phyloP scores from a whole-genome alignment of 53 echinoderm and acorn worm species.

The Temnopleurus reevesii region DNA sequence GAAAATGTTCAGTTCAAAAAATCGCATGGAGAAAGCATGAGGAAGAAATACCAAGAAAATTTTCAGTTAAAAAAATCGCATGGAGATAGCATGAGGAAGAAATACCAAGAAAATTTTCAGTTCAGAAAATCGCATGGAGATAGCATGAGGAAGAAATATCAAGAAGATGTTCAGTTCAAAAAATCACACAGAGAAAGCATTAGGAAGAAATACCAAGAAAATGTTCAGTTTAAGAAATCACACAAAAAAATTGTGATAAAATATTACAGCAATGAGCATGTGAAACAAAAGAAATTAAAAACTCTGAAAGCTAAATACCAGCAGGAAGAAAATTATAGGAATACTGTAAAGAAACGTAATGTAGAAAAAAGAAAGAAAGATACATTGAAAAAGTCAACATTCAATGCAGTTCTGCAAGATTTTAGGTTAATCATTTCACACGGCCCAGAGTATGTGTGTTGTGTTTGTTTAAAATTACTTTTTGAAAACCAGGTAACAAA shows the following conservation, averaged over 20 bases:
- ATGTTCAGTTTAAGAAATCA: too few relatives aligned
- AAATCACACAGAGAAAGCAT: neutral
- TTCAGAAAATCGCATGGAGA: neutral
- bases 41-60: too few relatives aligned
- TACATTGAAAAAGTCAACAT: neutral
- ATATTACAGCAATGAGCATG: too few relatives aligned
- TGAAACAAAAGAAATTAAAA: neutral
- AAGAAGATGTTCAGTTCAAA: neutral
- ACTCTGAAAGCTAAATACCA: neutral
- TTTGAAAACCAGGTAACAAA: slow-evolving; percentile 58
- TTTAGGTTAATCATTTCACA: slow-evolving; percentile 41
- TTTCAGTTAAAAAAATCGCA: too few relatives aligned
- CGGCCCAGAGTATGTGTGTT: slow-evolving; percentile 67
- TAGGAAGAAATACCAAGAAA: neutral
- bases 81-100: too few relatives aligned
- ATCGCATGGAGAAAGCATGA: too few relatives aligned
- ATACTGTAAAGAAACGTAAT: neutral
- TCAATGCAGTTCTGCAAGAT: slow-evolving; percentile 21
- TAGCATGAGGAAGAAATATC: neutral
- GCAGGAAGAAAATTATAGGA: neutral
- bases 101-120: too few relatives aligned
- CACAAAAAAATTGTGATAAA: too few relatives aligned
- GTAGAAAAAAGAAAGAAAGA: neutral
- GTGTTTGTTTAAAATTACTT: slow-evolving; percentile 52
- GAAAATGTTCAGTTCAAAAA: too few relatives aligned